Evolutionary conservation across 2,797 vertebrate species (phyloP).

Genomic region (Myripristis jacobus): DNA sequence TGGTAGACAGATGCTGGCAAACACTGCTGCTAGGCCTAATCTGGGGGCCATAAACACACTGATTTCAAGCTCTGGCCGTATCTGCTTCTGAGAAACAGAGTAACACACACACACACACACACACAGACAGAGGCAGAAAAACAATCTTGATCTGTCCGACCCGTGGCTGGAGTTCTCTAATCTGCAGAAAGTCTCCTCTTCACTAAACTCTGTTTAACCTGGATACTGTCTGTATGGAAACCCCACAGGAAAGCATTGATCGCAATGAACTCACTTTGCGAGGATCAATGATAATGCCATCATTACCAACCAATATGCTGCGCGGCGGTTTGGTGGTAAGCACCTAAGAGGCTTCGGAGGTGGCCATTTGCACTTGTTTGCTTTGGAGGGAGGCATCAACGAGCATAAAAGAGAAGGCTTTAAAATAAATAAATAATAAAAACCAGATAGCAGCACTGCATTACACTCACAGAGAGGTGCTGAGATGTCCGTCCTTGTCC

Average conservation of each 20-base stretch:
- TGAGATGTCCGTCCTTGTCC: slow-evolving; percentile 30
- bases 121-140: not conserved
- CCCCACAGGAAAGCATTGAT: slow-evolving; percentile 59
- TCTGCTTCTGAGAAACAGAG: slow-evolving; percentile 16
- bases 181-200: slow-evolving; percentile 56
- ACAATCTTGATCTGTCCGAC: slow-evolving; percentile 44
- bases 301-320: slow-evolving; percentile 50
- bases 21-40: slow-evolving; percentile 62
- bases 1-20: slow-evolving; percentile 77
- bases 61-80: slow-evolving; percentile 44
- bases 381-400: not conserved
- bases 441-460: slow-evolving; percentile 4
- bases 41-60: slow-evolving; percentile 60
- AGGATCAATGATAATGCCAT: slow-evolving; percentile 69
- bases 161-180: slow-evolving; percentile 47
- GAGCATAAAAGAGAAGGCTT: not conserved
- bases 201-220: slow-evolving; percentile 43
- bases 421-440: not conserved
- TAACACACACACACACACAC: slow-evolving; percentile 20
- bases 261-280: slow-evolving; percentile 46
- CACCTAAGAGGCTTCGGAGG: slow-evolving; percentile 35
- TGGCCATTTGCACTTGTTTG: slow-evolving; percentile 31
- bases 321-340: slow-evolving; percentile 43
- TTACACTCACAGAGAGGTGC: slow-evolving; percentile 3
- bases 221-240: slow-evolving; percentile 43